phyloP scores from a whole-genome alignment of 2,113 vertebrate genomes.

The Ochotona curzoniae region DNA sequence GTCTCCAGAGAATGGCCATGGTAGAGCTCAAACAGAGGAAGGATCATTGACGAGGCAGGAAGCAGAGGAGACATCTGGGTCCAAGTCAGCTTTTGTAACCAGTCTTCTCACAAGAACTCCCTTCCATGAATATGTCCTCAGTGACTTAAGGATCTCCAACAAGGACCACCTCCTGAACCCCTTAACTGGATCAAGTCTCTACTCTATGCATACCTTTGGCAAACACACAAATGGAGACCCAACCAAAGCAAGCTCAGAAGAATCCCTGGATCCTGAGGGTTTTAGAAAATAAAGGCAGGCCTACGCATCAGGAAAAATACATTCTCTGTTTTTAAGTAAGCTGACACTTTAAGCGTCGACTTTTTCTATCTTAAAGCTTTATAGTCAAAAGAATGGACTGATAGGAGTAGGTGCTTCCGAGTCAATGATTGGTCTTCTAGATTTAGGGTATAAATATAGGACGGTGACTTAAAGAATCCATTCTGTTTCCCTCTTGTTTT shows the following conservation, averaged over 20 bases:
- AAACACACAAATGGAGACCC: no score
- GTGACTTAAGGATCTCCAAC: no score
- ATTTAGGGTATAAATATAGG: not conserved
- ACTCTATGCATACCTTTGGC: no score
- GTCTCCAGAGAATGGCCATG: no score
- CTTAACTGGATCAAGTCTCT: no score
- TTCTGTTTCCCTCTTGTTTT: not conserved
- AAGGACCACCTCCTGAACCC: no score
- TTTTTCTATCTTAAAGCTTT: not conserved
- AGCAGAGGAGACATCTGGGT: no score
- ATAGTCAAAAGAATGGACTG: not conserved
- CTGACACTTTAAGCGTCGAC: rapidly evolving
- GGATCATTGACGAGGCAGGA: no score
- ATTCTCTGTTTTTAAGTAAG: not conserved
- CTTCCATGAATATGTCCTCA: no score
- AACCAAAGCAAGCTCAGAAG: not conserved
- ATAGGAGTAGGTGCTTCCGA: rapidly evolving
- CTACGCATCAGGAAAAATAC: not conserved
- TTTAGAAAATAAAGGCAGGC: not conserved
- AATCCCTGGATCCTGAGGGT: not conserved
- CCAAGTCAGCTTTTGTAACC: no score
- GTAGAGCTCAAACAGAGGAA: no score
- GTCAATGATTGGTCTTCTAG: not conserved
- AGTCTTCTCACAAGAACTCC: no score
- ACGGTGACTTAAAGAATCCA: not conserved